Percentiles rank a stretch among this genome's conserved stretches.
Evolutionary conservation across 2,888 invertebrate genomes (phyloP).

Genomic region (Lithophane semibrunnea): DNA sequence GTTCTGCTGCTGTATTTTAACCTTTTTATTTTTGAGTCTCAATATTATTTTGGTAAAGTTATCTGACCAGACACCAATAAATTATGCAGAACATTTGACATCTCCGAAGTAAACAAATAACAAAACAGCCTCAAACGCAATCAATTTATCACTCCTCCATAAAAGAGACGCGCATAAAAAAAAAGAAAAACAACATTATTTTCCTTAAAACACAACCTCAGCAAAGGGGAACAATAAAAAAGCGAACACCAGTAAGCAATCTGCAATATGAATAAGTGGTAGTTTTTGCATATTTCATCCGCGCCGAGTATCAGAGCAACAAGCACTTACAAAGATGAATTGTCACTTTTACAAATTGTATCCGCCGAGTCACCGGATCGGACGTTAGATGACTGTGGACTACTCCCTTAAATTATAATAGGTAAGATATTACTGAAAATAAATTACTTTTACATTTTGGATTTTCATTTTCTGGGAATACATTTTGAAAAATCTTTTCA

Average conservation of each 20-base stretch:
- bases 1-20: constrained; percentile 15
- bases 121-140: constrained; percentile 43
- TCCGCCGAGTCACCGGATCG: constrained; percentile 57
- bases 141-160: constrained; percentile 54
- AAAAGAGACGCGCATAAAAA: constrained; percentile 53
- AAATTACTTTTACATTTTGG: constrained; percentile 1
- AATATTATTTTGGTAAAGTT: constrained; percentile 10
- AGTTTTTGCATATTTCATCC: constrained; percentile 84
- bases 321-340: constrained; percentile 85
- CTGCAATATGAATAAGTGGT: constrained; percentile 78
- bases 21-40: constrained; percentile 14
- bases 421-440: constrained; percentile 11
- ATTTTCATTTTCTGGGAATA: neutral
- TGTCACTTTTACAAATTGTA: constrained; percentile 85
- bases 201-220: constrained; percentile 64
- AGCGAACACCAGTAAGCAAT: constrained; percentile 73
- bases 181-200: constrained; percentile 60
- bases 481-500: neutral
- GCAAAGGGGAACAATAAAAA: constrained; percentile 68
- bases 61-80: constrained; percentile 21
- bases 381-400: constrained; percentile 44
- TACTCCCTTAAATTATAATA: constrained; percentile 34
- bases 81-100: constrained; percentile 40
- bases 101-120: constrained; percentile 47
- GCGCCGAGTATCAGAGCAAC: constrained; percentile 68